Evolutionary conservation across 2,888 invertebrate genomes (phyloP).

Genomic region (Syrista parreyssii): DNA sequence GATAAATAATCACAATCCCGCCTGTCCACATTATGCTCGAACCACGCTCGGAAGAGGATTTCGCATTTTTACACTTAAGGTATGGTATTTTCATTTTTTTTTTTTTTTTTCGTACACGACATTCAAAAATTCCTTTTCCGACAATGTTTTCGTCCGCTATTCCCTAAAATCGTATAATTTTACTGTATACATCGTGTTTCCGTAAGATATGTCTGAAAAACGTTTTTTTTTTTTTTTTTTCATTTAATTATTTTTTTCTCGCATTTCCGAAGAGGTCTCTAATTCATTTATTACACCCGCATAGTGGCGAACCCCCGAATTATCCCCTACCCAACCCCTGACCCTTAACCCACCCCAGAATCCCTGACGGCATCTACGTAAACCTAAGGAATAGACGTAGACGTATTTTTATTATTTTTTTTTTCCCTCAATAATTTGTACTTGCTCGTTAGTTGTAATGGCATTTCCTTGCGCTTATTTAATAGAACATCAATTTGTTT

Average conservation of each 20-base stretch:
- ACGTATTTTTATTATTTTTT: slow-evolving; percentile 36
- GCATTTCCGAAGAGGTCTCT: slow-evolving; percentile 14
- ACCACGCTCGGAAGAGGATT: slow-evolving; percentile 24
- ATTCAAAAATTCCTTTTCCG: slow-evolving; percentile 1
- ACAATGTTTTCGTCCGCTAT: slow-evolving; percentile 19
- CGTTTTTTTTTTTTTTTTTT: slow-evolving; percentile 36
- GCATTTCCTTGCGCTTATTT: slow-evolving; percentile 48
- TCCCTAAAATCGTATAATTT: slow-evolving; percentile 61
- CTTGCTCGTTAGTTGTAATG: slow-evolving; percentile 64
- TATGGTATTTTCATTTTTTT: slow-evolving; percentile 28
- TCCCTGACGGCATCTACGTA: slow-evolving; percentile 38
- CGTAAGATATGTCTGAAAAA: slow-evolving; percentile 61
- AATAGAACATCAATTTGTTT: slow-evolving; percentile 35
- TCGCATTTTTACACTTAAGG: neutral
- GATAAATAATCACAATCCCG: slow-evolving; percentile 19
- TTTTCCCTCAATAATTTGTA: slow-evolving; percentile 62
- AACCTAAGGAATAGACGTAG: slow-evolving; percentile 58
- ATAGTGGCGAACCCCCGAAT: neutral
- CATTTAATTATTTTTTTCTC: slow-evolving; percentile 19
- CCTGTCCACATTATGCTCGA: slow-evolving; percentile 46
- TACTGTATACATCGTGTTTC: slow-evolving; percentile 61
- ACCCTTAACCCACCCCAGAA: slow-evolving; percentile 27
- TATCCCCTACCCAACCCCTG: slow-evolving; percentile 16
- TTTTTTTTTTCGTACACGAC: slow-evolving; percentile 36
- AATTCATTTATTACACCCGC: neutral